Base-by-base conservation (phyloP, 2,113 vertebrate genomes). In the Corvus moneduloides region DNA sequence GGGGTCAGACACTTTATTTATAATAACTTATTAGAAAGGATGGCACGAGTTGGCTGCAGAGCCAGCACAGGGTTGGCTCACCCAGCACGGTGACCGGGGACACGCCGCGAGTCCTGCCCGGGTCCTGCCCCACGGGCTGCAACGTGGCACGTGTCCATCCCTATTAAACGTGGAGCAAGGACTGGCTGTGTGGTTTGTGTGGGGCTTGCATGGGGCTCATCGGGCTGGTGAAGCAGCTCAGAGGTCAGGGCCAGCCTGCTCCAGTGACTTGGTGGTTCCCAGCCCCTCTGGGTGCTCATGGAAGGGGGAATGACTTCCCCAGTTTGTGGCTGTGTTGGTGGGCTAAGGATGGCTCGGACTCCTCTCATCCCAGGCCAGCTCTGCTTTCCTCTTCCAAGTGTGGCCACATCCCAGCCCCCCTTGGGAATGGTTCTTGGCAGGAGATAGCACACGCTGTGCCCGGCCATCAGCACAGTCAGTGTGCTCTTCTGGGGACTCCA, bases 21-120 rank as follows among this genome's bases (percentile, higher is more conserved):
- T 96, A 88, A 75, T 96, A 96, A 96, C 30, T 97, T 96, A 96
- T 91, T 95, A 71, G 81, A 59, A 76, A 61, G 49, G 83, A 32
- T 4, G 7, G 44, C 51, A 62, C 0, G 1, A 77, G n/a, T 6
- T 0, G 0, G 62, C n/a, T 68, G 79, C 79, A 51, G 79, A 43
- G 73, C 2, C 19, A 54, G 4, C 12, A 2, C 7, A 2, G 41
- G 44, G 33, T 76, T 1, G 11, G 37, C 24, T 51, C 54, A 10
- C 49, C 1, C 1, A 52, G 12, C 6, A 2, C 0, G 0, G 87
- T 33, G 20, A 6, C 48, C 1, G 0, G 62, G 71, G 41, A 30
- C 68, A 48, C 0, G 0, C n/a, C 0, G 0, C 2, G 30, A 54
- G 77, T 13, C 67, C 55, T 20, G 26, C 17, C 5, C 0, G 1